Evolutionary conservation across 2,113 vertebrate species (phyloP).

Genomic region (Asarcornis scutulata): DNA sequence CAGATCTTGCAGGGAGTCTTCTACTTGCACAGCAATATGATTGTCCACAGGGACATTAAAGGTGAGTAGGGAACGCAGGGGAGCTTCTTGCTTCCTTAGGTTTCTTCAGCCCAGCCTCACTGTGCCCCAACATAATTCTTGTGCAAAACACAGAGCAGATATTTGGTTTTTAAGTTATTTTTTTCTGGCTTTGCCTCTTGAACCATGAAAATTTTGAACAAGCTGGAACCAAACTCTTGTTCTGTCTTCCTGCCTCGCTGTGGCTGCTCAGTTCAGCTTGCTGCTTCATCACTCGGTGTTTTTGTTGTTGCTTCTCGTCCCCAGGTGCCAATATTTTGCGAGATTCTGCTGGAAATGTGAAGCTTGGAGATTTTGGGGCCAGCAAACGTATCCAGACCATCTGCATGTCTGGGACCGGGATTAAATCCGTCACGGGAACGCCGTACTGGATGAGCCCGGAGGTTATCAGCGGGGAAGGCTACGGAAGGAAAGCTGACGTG

Average conservation of each 20-base stretch:
- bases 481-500: conserved; percentile 91
- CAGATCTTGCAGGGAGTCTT: conserved; percentile 93
- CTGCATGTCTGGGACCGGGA: conserved; percentile 93
- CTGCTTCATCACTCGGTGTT: background rate
- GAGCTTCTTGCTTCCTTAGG: background rate
- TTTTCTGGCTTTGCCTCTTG: background rate
- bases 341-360: conserved; percentile 91
- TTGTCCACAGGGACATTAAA: conserved; percentile 94
- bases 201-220: background rate
- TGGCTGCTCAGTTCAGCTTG: background rate
- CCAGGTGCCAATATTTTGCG: conserved; percentile 92
- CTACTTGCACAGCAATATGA: conserved; percentile 95
- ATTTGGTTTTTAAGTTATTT: background rate
- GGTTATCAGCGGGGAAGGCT: conserved; percentile 93
- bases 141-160: background rate
- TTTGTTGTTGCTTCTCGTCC: background rate
- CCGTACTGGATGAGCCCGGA: conserved; percentile 97
- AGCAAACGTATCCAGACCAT: conserved; percentile 95
- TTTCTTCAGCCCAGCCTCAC: background rate
- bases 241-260: background rate
- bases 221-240: background rate
- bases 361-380: conserved; percentile 93
- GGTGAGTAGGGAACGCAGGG: conserved; percentile 70
- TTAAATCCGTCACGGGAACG: conserved; percentile 93
- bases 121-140: fast-evolving